Evolutionary conservation across 2,113 vertebrate species (phyloP).

Genomic region (Coregonus clupeaformis): DNA sequence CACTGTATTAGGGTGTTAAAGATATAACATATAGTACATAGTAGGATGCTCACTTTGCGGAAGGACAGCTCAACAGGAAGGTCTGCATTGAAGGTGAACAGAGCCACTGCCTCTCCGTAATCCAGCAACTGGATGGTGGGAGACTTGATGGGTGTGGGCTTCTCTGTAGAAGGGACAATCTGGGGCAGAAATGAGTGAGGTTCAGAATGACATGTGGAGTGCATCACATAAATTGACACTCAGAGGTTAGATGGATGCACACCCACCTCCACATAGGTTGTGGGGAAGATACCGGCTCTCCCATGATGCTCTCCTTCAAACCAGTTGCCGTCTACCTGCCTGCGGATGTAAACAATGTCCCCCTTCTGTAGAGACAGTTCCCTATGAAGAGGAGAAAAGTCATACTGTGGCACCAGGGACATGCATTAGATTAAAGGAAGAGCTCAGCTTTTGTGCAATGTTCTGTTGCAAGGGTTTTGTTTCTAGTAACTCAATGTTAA

Average conservation of each 20-base stretch:
- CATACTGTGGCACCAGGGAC: background rate
- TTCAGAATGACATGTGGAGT: background rate
- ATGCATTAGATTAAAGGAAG: background rate
- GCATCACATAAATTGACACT: background rate
- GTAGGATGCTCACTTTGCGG: conserved; percentile 78
- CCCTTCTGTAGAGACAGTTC: conserved; percentile 92
- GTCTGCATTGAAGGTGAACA: conserved; percentile 89
- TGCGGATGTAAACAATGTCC: conserved; percentile 93
- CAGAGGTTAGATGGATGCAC: background rate
- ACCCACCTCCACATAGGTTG: conserved; percentile 88
- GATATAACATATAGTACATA: too few relatives aligned
- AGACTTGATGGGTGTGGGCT: conserved; percentile 84
- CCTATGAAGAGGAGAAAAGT: conserved; percentile 58
- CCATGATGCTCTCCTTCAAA: conserved; percentile 96
- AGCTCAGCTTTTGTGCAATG: too few relatives aligned
- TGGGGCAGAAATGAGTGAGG: conserved; percentile 37
- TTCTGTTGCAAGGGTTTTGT: background rate
- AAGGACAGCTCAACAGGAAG: conserved; percentile 92
- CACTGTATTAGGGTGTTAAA: background rate
- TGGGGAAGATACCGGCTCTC: conserved; percentile 90
- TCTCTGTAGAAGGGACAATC: conserved; percentile 85
- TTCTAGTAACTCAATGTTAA: background rate
- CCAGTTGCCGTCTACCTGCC: conserved; percentile 94
- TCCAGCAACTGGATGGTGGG: conserved; percentile 88
- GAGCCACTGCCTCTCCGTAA: conserved; percentile 86